Evolutionary conservation across 2,888 invertebrate genomes (phyloP).

Genomic region (Cyaniris semiargus): DNA sequence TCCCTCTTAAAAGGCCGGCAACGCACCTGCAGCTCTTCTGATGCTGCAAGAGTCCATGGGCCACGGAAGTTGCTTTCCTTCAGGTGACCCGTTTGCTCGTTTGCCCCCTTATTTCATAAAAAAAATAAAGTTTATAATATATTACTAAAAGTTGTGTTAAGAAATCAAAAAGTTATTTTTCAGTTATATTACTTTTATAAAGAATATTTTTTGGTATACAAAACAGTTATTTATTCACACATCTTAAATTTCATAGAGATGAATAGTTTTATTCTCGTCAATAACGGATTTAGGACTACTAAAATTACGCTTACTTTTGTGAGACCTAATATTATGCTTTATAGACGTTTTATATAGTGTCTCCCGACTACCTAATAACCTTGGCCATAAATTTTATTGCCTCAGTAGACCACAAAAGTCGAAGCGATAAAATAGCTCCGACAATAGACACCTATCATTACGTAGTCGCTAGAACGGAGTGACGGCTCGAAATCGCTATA

Average conservation of each 20-base stretch:
- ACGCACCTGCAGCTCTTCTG: no score
- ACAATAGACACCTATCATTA: conserved; percentile 18
- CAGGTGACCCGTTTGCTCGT: no score
- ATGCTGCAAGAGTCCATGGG: no score
- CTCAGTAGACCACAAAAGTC: conserved; percentile 20
- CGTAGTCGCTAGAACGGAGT: conserved; percentile 10
- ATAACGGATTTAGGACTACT: neutral
- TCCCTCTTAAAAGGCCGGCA: no score
- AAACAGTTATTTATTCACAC: neutral
- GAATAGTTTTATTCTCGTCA: conserved; percentile 4
- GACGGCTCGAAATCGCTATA: neutral
- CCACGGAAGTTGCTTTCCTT: no score
- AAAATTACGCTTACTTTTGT: conserved; percentile 15
- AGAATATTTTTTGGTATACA: neutral
- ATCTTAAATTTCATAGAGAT: neutral
- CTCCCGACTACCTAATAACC: neutral
- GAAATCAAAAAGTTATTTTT: no score
- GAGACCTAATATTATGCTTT: conserved; percentile 15
- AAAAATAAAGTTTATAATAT: no score
- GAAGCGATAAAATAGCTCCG: conserved; percentile 5
- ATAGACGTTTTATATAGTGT: conserved; percentile 11
- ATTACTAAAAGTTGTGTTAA: neutral
- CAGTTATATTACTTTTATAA: no score
- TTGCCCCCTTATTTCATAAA: no score
- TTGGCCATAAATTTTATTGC: conserved; percentile 17